Conservation (phyloP, 2,888 invertebrate species). For the Xanthia togata region DNA sequence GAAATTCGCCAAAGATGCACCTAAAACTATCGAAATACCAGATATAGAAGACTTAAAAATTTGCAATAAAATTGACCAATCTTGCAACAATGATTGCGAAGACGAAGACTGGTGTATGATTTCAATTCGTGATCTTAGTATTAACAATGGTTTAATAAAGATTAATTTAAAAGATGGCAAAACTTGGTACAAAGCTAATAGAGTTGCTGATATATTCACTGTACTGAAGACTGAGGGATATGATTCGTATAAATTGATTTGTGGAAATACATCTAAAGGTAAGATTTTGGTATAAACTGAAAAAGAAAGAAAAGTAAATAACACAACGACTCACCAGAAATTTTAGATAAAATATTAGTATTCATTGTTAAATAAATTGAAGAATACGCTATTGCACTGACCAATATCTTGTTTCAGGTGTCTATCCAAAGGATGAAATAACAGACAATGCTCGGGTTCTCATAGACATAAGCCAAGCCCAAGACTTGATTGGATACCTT, state of each 20-base stretch:
- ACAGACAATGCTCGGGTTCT: conserved; percentile 80
- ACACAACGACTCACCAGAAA: neutral
- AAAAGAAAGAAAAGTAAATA: neutral
- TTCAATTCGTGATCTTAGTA: conserved; percentile 55
- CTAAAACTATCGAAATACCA: conserved; percentile 81
- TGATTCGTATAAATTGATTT: conserved; percentile 91
- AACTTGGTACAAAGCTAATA: conserved; percentile 89
- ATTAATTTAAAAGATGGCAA: conserved; percentile 73
- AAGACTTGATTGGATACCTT: conserved; percentile 86
- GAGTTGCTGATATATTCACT: conserved; percentile 87
- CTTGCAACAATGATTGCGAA: conserved; percentile 78
- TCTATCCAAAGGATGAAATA: conserved; percentile 76
- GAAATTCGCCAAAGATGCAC: conserved; percentile 92
- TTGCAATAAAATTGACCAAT: conserved; percentile 66
- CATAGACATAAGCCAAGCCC: conserved; percentile 91
- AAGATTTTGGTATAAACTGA: conserved; percentile 29
- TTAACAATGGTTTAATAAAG: conserved; percentile 75
- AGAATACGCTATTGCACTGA: neutral
- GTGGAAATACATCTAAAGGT: conserved; percentile 94
- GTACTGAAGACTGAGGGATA: conserved; percentile 83
- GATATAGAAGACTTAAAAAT: conserved; percentile 85
- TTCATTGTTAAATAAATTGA: neutral
- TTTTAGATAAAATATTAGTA: no score
- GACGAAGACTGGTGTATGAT: conserved; percentile 74
- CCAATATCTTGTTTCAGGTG: conserved; percentile 73